Base-by-base conservation (phyloP, 2,888 invertebrate genomes). In the Scaptodrosophila latifasciaeformis region DNA sequence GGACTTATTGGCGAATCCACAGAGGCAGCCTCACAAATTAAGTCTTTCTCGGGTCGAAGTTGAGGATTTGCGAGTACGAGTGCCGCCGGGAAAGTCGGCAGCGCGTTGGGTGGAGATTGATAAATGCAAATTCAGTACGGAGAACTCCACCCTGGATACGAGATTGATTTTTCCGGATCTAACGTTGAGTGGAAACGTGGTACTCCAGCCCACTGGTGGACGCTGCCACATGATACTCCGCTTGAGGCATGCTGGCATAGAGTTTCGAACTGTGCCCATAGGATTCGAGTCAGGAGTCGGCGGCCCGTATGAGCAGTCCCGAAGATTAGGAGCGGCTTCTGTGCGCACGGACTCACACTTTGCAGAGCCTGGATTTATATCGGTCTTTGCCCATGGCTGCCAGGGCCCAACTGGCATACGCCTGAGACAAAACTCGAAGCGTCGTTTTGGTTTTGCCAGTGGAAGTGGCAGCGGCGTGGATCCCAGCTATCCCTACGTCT, bases 371-470 rank as follows among this genome's bases (percentile, higher is more conserved):
- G 92, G 94, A 10, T 94, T 94, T 71, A 92, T 94, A 29, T 94
- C 94, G 39, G 93, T 95, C 0, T 94, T 94, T 76, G 94, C 94
- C 0, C 94, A 94, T 64, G 93, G 93, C 0, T 95, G 94, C 75
- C 91, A 92, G 72, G 90, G 82, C 48, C 82, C 82, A 2, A 76
- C 69, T 21, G 84, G 83, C 9, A 82, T 83, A 7, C 76, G 82
- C 29, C 59, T 84, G 18, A 77, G 86, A 0, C 82, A 84, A 58
- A 86, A 85, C 46, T 86, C 84, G 0, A 86, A 86, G 49, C 76
- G 85, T 0, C 76, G 84, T 1, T 85, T 79, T 44, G 70, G 79
- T 1, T 82, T 80, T 42, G 70, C 62, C 2, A 64, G 70, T 19
- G 60, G 61, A 44, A 43, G 58, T 10, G 13, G 24, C 2, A 15